These are phyloP conservation scores for Tridacna crocea DNA, from an alignment of 2,888 invertebrate species.

Conservation along the genomic window DNA sequence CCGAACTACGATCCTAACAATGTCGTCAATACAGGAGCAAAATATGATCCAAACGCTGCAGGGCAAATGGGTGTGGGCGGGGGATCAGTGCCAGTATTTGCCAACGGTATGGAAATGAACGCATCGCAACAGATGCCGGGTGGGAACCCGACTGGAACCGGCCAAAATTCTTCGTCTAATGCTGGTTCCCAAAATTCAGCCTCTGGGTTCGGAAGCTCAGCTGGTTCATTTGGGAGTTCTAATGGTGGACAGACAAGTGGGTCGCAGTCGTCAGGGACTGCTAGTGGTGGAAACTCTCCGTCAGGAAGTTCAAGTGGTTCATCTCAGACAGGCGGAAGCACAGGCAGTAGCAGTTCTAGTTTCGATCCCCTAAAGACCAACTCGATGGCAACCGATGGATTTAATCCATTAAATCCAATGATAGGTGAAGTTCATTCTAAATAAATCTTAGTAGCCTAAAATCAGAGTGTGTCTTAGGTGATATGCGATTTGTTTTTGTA, in stretches of 20 bases:
- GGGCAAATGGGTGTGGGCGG: constrained; percentile 55
- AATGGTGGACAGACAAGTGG: constrained; percentile 5
- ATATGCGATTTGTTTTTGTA: too few species aligned
- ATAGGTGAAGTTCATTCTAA: constrained; percentile 45
- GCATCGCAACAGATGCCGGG: constrained; percentile 53
- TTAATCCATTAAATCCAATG: constrained; percentile 66
- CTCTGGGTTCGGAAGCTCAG: constrained; percentile 23
- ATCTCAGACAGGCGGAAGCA: constrained; percentile 22
- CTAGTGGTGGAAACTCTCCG: constrained; percentile 13
- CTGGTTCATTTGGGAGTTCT: constrained; percentile 22
- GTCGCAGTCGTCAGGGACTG: not conserved
- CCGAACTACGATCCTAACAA: constrained; percentile 64
- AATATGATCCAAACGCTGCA: constrained; percentile 67
- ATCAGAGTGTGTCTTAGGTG: too few species aligned
- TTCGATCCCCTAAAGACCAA: constrained; percentile 66
- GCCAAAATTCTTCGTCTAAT: constrained; percentile 4
- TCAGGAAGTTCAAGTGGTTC: constrained; percentile 21
- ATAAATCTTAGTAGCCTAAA: too few species aligned
- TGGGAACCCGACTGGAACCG: constrained; percentile 35
- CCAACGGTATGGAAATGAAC: constrained; percentile 64
- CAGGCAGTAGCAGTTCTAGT: constrained; percentile 35
- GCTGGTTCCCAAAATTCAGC: constrained; percentile 16
- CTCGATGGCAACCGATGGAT: constrained; percentile 62
- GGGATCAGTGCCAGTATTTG: constrained; percentile 59
- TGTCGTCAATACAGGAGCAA: constrained; percentile 61